Percentiles rank a stretch among this genome's conserved stretches.
These are phyloP conservation scores for Fratercula arctica DNA, from an alignment of 2,797 vertebrate genomes.

Conservation along the genomic window DNA sequence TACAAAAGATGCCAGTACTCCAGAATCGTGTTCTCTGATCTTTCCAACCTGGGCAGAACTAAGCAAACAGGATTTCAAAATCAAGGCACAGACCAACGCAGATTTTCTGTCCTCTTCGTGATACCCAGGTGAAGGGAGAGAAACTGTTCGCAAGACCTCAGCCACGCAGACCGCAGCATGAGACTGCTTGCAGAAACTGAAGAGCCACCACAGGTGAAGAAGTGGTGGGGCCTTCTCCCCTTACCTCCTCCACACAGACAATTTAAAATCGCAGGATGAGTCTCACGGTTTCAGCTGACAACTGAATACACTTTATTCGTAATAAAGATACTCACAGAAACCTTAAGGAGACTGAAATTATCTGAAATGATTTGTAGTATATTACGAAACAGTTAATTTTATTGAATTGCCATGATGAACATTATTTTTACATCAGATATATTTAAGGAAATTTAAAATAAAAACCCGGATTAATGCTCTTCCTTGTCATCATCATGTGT, in stretches of 20 bases:
- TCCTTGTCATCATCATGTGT: not conserved
- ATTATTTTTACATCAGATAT: not conserved
- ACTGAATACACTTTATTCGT: not conserved
- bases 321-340: not conserved
- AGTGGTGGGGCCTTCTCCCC: not conserved
- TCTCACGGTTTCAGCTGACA: not conserved
- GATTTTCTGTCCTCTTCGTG: not conserved
- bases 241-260: not conserved
- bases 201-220: not conserved
- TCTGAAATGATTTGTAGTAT: not conserved
- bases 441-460: not conserved
- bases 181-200: not conserved
- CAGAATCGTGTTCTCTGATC: not conserved
- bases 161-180: not conserved
- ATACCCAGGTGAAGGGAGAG: not conserved
- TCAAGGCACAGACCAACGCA: not conserved
- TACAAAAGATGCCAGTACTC: not conserved
- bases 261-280: not conserved
- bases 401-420: not conserved
- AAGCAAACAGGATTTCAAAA: not conserved
- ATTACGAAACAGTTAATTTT: not conserved
- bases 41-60: not conserved
- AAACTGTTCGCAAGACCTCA: not conserved
- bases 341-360: not conserved
- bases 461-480: not conserved